Percentiles rank a stretch among this genome's conserved stretches.
Conservation (phyloP, 1,140 invertebrate species). For the Akabosia matsudoensis region DNA sequence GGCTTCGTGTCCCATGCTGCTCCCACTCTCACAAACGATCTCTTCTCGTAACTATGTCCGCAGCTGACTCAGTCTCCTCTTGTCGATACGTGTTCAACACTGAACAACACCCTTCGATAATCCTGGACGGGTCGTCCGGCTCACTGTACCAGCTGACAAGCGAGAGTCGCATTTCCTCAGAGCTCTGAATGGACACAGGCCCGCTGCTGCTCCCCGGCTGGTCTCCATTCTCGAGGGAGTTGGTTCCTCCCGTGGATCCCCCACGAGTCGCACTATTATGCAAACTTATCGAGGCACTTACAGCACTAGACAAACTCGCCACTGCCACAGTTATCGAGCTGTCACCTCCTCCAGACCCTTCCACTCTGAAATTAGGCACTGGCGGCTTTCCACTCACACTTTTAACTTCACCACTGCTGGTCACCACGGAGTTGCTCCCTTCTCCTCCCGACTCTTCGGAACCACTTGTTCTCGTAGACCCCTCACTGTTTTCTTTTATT, state of each 20-base stretch:
- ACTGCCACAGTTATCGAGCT: slow-evolving; percentile 37
- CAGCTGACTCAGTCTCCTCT: not conserved
- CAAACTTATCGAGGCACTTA: slow-evolving; percentile 13
- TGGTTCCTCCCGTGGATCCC: not conserved
- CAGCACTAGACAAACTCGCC: slow-evolving; percentile 5
- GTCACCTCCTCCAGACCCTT: slow-evolving; percentile 39
- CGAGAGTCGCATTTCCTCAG: slow-evolving; percentile 42
- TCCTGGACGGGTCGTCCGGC: slow-evolving; percentile 31
- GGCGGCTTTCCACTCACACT: not conserved
- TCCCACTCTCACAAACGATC: not conserved
- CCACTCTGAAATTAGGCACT: slow-evolving; percentile 41
- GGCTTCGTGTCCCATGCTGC: not conserved
- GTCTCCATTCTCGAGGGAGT: slow-evolving; percentile 15
- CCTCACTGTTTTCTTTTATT: too few relatives aligned
- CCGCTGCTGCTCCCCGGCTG: slow-evolving; percentile 34
- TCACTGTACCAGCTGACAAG: slow-evolving; percentile 44
- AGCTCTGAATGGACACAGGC: slow-evolving; percentile 36
- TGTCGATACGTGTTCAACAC: not conserved
- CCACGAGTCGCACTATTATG: not conserved
- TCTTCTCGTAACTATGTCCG: not conserved
- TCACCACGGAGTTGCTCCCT: slow-evolving; percentile 4
- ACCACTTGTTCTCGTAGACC: not conserved
- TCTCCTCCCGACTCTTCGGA: not conserved
- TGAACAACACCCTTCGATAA: slow-evolving; percentile 19
- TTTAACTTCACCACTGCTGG: not conserved